Conservation (phyloP, 2,888 invertebrate species). For the Neoitamus cyanurus region DNA sequence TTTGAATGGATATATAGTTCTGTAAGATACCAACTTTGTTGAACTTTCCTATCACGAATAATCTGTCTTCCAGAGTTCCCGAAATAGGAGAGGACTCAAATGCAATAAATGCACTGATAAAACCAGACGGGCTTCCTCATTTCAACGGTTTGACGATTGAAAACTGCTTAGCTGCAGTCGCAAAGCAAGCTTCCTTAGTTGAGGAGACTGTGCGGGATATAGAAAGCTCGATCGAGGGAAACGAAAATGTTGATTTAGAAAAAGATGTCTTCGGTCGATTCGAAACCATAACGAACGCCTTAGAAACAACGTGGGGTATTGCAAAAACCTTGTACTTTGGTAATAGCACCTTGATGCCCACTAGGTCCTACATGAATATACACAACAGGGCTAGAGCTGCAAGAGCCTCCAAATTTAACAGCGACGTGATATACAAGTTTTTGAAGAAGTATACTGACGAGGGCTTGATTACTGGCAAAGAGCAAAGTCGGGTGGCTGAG, state of each 20-base stretch:
- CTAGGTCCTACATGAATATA: slow-evolving; percentile 80
- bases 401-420: slow-evolving; percentile 79
- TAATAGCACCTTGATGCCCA: slow-evolving; percentile 82
- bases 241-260: slow-evolving; percentile 71
- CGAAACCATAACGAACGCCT: slow-evolving; percentile 77
- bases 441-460: slow-evolving; percentile 64
- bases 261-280: slow-evolving; percentile 78
- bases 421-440: slow-evolving; percentile 75
- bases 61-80: slow-evolving; percentile 72
- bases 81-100: slow-evolving; percentile 86
- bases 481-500: slow-evolving; percentile 77
- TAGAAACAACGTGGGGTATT: slow-evolving; percentile 88
- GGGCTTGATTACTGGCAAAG: slow-evolving; percentile 65
- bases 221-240: slow-evolving; percentile 70
- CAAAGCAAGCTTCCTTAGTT: slow-evolving; percentile 83
- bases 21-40: slow-evolving; percentile 19
- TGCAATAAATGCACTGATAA: slow-evolving; percentile 79
- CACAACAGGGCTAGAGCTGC: slow-evolving; percentile 83
- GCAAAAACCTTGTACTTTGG: slow-evolving; percentile 86
- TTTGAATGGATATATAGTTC: slow-evolving; percentile 47
- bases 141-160: slow-evolving; percentile 85
- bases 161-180: slow-evolving; percentile 86
- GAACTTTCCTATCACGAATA: not conserved
- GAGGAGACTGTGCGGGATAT: slow-evolving; percentile 80
- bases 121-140: slow-evolving; percentile 78